phyloP scores from a whole-genome alignment of 2,888 invertebrate species.

The Arrhopalites spinosus region DNA sequence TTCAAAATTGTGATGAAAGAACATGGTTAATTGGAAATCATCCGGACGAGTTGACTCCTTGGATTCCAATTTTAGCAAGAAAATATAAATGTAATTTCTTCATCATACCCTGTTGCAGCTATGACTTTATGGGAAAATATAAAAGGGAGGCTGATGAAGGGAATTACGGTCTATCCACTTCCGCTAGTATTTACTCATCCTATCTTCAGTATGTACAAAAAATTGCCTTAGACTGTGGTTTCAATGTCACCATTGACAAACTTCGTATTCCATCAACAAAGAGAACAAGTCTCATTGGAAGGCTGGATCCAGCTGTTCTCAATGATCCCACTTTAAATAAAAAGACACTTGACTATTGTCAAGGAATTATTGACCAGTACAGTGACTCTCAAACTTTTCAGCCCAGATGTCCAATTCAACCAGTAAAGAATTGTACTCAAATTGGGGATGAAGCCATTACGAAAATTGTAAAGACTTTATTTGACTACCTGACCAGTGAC shows the following conservation, averaged over 20 bases:
- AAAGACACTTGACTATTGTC: conserved; percentile 12
- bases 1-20: conserved; percentile 7
- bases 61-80: conserved; percentile 92
- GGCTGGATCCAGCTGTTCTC: not conserved
- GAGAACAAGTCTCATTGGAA: conserved; percentile 42
- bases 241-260: conserved; percentile 75
- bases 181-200: conserved; percentile 71
- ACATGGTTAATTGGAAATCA: conserved; percentile 87
- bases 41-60: conserved; percentile 98
- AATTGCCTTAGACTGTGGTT: conserved; percentile 76
- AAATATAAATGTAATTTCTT: conserved; percentile 77
- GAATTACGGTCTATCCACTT: conserved; percentile 68
- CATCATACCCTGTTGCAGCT: conserved; percentile 95
- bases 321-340: conserved; percentile 3
- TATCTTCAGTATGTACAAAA: conserved; percentile 62
- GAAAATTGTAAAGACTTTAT: conserved; percentile 69
- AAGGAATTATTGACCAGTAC: conserved; percentile 7
- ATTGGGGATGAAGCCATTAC: conserved; percentile 70
- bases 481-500: conserved; percentile 65
- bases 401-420: conserved; percentile 70
- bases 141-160: conserved; percentile 58
- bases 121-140: conserved; percentile 79
- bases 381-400: conserved; percentile 16
- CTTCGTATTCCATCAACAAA: conserved; percentile 92
- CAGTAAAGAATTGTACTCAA: conserved; percentile 84